These are phyloP conservation scores for Ormyrus thymus DNA, from an alignment of 2,888 invertebrate genomes.

Conservation along the genomic window DNA sequence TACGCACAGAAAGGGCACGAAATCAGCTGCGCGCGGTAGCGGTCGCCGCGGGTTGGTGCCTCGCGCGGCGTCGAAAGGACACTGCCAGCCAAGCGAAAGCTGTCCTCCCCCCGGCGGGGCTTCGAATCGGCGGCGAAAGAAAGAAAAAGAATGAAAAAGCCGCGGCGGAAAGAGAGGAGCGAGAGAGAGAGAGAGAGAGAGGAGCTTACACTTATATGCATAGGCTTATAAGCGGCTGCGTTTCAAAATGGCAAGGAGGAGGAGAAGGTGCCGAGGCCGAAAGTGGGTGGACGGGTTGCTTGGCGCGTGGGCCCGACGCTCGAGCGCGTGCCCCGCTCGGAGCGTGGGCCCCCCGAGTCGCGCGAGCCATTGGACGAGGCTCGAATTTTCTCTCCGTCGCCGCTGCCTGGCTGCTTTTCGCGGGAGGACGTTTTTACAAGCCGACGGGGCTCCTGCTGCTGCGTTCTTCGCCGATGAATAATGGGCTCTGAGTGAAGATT, in stretches of 20 bases:
- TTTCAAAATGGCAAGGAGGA: slow-evolving; percentile 39
- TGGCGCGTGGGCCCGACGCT: slow-evolving; percentile 18
- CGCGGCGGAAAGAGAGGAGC: not conserved
- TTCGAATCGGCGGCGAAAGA: not conserved
- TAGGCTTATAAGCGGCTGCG: not conserved
- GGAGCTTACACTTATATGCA: not conserved
- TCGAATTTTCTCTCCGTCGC: not conserved
- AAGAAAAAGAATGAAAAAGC: not conserved
- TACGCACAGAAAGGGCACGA: too few species aligned
- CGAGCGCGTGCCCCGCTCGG: slow-evolving; percentile 27
- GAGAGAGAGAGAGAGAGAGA: not conserved
- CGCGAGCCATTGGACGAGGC: not conserved
- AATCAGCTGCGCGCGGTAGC: too few species aligned
- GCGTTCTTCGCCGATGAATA: too few species aligned
- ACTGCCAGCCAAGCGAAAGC: slow-evolving; percentile 33
- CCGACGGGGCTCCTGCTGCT: too few species aligned
- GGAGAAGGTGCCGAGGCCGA: slow-evolving; percentile 66
- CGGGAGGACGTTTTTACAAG: too few species aligned
- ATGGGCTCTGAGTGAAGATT: too few species aligned
- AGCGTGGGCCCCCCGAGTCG: slow-evolving; percentile 31
- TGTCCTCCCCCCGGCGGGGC: slow-evolving; percentile 30
- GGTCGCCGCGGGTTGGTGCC: slow-evolving; percentile 9
- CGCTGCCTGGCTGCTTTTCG: too few species aligned
- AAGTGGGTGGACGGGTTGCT: slow-evolving; percentile 68
- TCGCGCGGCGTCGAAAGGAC: slow-evolving; percentile 40